Percentiles rank a stretch among this genome's conserved stretches.
phyloP scores from a whole-genome alignment of 2,888 invertebrate genomes.

The Drosophila setosimentum region DNA sequence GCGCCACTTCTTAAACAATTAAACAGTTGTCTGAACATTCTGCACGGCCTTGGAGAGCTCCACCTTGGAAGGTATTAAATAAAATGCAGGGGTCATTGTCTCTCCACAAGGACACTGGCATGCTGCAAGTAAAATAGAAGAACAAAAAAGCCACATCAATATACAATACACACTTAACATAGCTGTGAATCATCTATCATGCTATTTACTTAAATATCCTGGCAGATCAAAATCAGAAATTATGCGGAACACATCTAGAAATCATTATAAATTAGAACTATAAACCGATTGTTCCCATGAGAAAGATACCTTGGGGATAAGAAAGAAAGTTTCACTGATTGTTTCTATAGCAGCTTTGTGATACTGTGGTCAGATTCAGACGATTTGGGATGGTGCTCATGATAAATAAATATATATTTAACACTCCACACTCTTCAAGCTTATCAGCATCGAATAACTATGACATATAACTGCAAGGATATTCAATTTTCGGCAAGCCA shows the following conservation, averaged over 20 bases:
- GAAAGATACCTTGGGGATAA: not conserved
- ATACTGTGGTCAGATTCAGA: no score
- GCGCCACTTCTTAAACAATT: constrained; percentile 48
- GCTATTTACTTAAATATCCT: not conserved
- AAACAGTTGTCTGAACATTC: constrained; percentile 93
- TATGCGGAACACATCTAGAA: not conserved
- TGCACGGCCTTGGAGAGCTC: constrained; percentile 95
- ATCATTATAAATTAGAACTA: not conserved
- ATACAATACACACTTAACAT: not conserved
- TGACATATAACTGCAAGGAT: not conserved
- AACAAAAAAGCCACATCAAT: not conserved
- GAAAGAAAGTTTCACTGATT: no score
- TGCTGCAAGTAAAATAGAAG: constrained; percentile 85
- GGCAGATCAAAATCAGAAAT: not conserved
- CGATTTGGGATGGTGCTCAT: not conserved
- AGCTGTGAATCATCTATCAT: not conserved
- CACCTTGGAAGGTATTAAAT: constrained; percentile 95
- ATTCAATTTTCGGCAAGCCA: not conserved
- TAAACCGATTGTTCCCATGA: not conserved
- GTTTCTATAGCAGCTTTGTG: no score
- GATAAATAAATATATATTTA: not conserved
- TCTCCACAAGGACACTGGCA: constrained; percentile 96
- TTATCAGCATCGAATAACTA: not conserved
- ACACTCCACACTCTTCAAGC: not conserved
- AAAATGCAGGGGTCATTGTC: constrained; percentile 96